Base-by-base conservation (phyloP, 2,797 vertebrate species). In the Gephyroberyx darwinii region DNA sequence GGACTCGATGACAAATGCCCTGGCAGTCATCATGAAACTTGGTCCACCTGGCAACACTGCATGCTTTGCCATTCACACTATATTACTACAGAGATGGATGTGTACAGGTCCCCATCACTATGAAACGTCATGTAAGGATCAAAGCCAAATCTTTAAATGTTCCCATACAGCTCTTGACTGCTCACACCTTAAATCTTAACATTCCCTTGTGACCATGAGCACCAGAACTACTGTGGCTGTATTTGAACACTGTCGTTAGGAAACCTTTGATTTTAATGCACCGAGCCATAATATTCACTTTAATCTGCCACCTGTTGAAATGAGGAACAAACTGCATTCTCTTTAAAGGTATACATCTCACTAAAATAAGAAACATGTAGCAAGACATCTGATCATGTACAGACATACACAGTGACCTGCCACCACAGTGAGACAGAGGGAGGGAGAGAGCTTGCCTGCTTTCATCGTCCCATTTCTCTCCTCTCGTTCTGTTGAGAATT, bases 291-390 rank as follows among this genome's bases (percentile, higher is more conserved):
- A 26, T 16, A 20, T 45, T 31, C 13, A 47, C 16, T 59, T 64
- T 54, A 17, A 69, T 2, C 13, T 1, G 8, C 5, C 17, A 50
- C 26, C 33, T 14, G 7, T 16, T 41, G 9, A 81, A 75, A 67
- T 53, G 57, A 72, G 1, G 12, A 45, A 45, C 55, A 73, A 48
- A 73, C 55, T 41, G 14, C 12, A 31, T 48, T 9, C 31, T 51
- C 16, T 63, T 22, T 55, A 6, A 72, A 57, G 48, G 17, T 8
- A n/a, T 22, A 22, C 1, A 2, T 66, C 12, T 39, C 2, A 8
- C 10, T 3, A 39, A 39, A 9, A 39, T 39, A 39, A 39, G 41
- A 13, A 43, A 16, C 13, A 43, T 4, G 14, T 43, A 39, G 2
- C 8, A 13, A 43, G 12, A 43, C 41, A 39, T 35, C 6, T 35